Evolutionary conservation across 2,888 invertebrate genomes (phyloP).

Genomic region (Kryphioiulus occultus): DNA sequence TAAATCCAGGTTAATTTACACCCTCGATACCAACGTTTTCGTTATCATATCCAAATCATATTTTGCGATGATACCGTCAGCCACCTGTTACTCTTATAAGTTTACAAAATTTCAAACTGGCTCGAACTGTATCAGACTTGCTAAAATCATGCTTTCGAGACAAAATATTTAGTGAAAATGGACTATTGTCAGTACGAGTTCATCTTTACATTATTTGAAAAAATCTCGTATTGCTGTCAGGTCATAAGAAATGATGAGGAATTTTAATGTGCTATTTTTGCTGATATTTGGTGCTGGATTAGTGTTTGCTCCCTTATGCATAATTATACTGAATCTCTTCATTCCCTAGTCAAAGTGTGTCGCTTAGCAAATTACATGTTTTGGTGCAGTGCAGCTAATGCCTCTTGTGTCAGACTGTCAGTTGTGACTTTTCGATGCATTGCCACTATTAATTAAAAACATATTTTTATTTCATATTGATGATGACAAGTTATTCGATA

Average conservation of each 20-base stretch:
- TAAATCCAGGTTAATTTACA: background rate
- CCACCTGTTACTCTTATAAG: no score
- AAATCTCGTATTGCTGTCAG: no score
- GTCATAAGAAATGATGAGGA: background rate
- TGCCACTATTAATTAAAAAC: background rate
- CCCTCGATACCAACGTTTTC: background rate
- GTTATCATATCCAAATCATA: no score
- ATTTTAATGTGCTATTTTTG: background rate
- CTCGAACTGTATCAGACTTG: background rate
- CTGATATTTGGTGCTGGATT: background rate
- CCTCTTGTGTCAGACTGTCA: background rate
- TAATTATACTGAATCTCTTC: background rate
- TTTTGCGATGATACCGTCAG: no score
- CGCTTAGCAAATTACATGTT: background rate
- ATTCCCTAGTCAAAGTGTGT: background rate
- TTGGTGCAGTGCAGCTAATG: background rate
- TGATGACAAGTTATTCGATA: no score
- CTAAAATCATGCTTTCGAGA: background rate
- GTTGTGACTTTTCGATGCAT: background rate
- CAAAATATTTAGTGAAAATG: background rate
- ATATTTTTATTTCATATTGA: background rate
- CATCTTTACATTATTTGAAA: no score
- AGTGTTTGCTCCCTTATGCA: background rate
- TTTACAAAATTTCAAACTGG: background rate
- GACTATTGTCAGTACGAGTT: no score